These are phyloP conservation scores for Synergus laeviventris DNA, from an alignment of 2,888 invertebrate genomes.

Conservation along the genomic window DNA sequence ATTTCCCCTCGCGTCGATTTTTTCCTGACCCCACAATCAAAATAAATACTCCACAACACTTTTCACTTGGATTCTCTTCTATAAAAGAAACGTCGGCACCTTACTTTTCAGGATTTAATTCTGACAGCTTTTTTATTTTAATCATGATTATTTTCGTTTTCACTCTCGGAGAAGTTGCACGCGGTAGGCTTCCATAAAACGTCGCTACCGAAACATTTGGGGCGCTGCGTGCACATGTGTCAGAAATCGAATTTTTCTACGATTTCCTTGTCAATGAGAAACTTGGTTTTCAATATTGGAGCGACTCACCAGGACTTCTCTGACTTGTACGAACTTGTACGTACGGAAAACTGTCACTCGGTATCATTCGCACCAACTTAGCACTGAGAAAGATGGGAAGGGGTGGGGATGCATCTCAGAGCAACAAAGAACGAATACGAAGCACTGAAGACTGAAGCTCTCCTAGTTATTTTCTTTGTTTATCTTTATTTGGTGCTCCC, in stretches of 20 bases:
- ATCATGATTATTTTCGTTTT: not conserved
- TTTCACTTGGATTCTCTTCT: constrained; percentile 25
- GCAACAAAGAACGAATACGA: constrained; percentile 8
- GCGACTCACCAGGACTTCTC: not conserved
- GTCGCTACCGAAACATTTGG: constrained; percentile 7
- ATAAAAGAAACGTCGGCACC: not conserved
- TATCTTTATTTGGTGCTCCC: constrained; percentile 58
- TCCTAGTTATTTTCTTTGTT: constrained; percentile 47
- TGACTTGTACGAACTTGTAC: not conserved
- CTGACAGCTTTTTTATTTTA: constrained; percentile 2
- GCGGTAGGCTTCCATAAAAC: constrained; percentile 31
- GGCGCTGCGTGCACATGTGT: constrained; percentile 34
- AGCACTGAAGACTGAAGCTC: not conserved
- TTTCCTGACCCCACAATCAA: constrained; percentile 24
- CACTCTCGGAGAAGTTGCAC: constrained; percentile 7
- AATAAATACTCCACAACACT: constrained; percentile 35
- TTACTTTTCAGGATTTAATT: constrained; percentile 5
- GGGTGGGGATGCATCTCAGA: constrained; percentile 26
- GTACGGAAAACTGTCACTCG: constrained; percentile 33
- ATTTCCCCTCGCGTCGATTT: constrained; percentile 11
- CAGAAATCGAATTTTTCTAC: constrained; percentile 3
- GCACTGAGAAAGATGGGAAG: constrained; percentile 7
- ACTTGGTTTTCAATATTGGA: not conserved
- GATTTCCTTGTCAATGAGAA: not conserved
- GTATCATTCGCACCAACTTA: constrained; percentile 36